Evolutionary conservation across 2,113 vertebrate species (phyloP).

Genomic region (Hyaena hyaena): DNA sequence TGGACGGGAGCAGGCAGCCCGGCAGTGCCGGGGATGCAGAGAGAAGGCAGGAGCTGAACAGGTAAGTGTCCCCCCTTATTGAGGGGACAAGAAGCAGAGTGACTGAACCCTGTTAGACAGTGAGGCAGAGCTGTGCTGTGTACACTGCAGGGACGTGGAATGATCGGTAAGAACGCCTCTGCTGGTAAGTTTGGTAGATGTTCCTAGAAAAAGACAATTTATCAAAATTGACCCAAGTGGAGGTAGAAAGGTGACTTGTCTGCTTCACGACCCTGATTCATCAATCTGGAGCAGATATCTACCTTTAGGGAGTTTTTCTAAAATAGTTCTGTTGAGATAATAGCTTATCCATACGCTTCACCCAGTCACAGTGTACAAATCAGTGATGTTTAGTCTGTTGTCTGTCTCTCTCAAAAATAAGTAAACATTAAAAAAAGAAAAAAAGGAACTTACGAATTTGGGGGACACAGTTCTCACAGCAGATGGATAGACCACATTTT

Average conservation of each 20-base stretch:
- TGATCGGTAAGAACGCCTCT: not conserved
- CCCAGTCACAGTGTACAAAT: accelerated
- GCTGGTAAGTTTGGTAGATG: not conserved
- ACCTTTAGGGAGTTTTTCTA: not conserved
- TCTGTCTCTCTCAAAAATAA: too few relatives aligned
- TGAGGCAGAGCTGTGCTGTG: not conserved
- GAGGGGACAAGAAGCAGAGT: not conserved
- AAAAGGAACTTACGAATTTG: too few relatives aligned
- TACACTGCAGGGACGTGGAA: not conserved
- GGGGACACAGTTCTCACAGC: not conserved
- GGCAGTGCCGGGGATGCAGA: not conserved
- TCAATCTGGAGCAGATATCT: too few relatives aligned
- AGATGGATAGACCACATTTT: accelerated
- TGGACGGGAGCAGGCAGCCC: not conserved
- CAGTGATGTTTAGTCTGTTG: not conserved
- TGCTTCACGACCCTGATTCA: not conserved
- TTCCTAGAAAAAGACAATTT: not conserved
- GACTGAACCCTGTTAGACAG: not conserved
- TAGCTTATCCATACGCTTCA: not conserved
- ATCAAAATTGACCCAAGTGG: not conserved
- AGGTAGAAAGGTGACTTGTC: not conserved
- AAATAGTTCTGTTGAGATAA: not conserved
- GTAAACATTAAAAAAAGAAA: too few relatives aligned
- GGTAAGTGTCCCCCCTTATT: too few relatives aligned
- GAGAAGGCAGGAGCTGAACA: not conserved